These are phyloP conservation scores for Taphrorychus bicolor DNA, from an alignment of 2,888 invertebrate species.

Conservation along the genomic window DNA sequence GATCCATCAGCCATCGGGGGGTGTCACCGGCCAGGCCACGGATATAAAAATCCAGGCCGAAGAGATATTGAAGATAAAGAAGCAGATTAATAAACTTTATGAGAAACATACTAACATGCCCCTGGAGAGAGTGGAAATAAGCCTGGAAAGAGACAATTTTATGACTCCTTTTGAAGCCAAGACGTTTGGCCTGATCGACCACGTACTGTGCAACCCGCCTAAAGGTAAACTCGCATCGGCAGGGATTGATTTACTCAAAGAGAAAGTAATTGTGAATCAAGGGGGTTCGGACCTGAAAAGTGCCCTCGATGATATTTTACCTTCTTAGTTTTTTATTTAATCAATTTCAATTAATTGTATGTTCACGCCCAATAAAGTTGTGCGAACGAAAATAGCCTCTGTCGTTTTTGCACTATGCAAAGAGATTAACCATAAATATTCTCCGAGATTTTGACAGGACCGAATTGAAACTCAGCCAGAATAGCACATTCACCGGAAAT, in stretches of 20 bases:
- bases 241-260: not conserved
- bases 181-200: constrained; percentile 91
- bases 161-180: constrained; percentile 91
- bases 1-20: constrained; percentile 97
- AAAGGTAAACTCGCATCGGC: not conserved
- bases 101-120: constrained; percentile 78
- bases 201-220: constrained; percentile 61
- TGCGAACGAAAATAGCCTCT: constrained; percentile 29
- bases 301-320: not conserved
- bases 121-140: constrained; percentile 67
- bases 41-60: constrained; percentile 98
- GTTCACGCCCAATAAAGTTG: constrained; percentile 2
- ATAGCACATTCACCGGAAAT: constrained; percentile 26
- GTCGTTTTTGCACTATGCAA: constrained; percentile 28
- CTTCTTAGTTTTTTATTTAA: not conserved
- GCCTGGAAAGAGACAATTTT: constrained; percentile 93
- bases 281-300: not conserved
- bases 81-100: constrained; percentile 85
- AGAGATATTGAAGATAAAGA: constrained; percentile 91
- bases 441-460: constrained; percentile 34
- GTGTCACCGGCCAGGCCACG: constrained; percentile 89
- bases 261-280: no score
- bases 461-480: constrained; percentile 34
- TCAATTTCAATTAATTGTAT: not conserved
- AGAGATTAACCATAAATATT: constrained; percentile 37